Percentiles rank a stretch among this genome's conserved stretches.
Conservation (phyloP, 2,113 vertebrate genomes). For the Chiloscyllium plagiosum region DNA sequence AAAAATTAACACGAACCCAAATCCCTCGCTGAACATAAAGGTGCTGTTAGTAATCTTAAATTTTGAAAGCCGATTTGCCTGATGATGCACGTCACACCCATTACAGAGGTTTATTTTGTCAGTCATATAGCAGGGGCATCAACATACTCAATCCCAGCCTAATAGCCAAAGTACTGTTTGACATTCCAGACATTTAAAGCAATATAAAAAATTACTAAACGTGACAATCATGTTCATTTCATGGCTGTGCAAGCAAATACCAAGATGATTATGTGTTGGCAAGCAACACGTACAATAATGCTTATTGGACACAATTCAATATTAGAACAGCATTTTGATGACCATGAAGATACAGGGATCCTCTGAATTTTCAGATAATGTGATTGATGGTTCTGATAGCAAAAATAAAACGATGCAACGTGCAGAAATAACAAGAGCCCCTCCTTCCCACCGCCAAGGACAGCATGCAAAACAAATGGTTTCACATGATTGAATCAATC, state of each 20-base stretch:
- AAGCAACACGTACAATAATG: neutral
- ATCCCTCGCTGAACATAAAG: neutral
- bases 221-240: neutral
- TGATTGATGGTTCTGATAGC: neutral
- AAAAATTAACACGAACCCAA: neutral
- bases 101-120: neutral
- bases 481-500: neutral
- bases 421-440: neutral
- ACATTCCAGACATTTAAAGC: neutral
- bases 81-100: neutral
- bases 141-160: neutral
- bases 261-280: neutral
- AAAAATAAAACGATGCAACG: neutral
- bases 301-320: neutral
- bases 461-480: neutral
- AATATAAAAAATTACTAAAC: neutral
- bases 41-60: neutral
- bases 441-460: neutral
- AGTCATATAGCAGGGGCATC: neutral
- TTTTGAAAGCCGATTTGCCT: neutral
- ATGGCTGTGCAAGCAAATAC: neutral
- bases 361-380: neutral
- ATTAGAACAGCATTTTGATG: neutral
- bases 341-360: neutral
- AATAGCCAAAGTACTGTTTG: neutral